phyloP scores from a whole-genome alignment of 1,140 invertebrate genomes.

The Lepidurus arcticus region DNA sequence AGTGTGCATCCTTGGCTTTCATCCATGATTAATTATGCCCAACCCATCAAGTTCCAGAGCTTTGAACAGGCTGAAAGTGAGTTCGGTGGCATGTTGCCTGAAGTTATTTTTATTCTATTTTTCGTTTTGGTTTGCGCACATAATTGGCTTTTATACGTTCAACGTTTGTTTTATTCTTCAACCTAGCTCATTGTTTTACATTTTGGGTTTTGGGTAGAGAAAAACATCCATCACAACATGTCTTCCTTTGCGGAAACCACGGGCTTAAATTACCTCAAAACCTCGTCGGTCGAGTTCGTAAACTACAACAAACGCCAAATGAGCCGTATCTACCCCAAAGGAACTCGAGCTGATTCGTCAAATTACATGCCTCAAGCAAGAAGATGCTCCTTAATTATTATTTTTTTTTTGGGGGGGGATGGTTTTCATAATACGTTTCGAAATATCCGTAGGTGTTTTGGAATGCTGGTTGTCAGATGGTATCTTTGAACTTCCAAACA shows the following conservation, averaged over 20 bases:
- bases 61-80: slow-evolving; percentile 95
- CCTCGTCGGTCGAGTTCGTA: slow-evolving; percentile 94
- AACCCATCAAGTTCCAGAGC: slow-evolving; percentile 97
- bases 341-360: slow-evolving; percentile 95
- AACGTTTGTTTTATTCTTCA: not conserved
- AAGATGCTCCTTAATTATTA: not conserved
- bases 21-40: slow-evolving; percentile 98
- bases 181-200: not conserved
- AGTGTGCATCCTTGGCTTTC: slow-evolving; percentile 98
- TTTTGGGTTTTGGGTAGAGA: slow-evolving; percentile 54
- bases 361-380: slow-evolving; percentile 98
- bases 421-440: too few species aligned
- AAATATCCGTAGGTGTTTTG: slow-evolving; percentile 65
- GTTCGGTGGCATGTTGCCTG: slow-evolving; percentile 38
- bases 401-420: too few species aligned
- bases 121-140: slow-evolving; percentile 26
- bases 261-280: slow-evolving; percentile 89
- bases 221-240: slow-evolving; percentile 96
- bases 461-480: slow-evolving; percentile 94
- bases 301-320: slow-evolving; percentile 99
- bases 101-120: slow-evolving; percentile 15
- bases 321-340: slow-evolving; percentile 97
- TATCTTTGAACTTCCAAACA: slow-evolving; percentile 99
- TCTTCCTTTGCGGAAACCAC: slow-evolving; percentile 96
- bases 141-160: slow-evolving; percentile 2